phyloP scores from a whole-genome alignment of 2,113 vertebrate species.

The Ondatra zibethicus region DNA sequence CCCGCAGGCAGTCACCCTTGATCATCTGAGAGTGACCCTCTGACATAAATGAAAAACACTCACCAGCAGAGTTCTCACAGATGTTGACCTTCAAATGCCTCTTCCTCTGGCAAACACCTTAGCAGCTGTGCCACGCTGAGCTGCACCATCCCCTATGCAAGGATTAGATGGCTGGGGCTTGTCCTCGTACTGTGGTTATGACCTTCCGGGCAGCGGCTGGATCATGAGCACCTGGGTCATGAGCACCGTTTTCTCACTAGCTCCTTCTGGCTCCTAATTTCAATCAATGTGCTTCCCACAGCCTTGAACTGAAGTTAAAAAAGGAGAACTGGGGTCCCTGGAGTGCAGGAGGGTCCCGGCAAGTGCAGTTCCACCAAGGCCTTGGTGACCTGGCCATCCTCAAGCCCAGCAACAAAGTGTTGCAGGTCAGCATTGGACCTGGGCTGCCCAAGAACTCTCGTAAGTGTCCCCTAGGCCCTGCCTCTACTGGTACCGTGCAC shows the following conservation, averaged over 20 bases:
- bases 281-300: slow-evolving; percentile 66
- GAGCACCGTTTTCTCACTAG: not conserved
- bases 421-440: slow-evolving; percentile 97
- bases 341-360: slow-evolving; percentile 93
- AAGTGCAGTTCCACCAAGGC: slow-evolving; percentile 94
- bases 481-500: rapidly evolving
- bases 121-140: rapidly evolving
- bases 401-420: slow-evolving; percentile 95
- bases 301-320: slow-evolving; percentile 97
- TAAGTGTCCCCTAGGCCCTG: slow-evolving; percentile 84
- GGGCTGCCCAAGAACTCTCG: slow-evolving; percentile 97
- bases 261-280: not conserved
- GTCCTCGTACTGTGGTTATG: too few relatives aligned
- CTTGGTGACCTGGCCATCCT: slow-evolving; percentile 91
- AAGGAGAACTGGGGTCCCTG: slow-evolving; percentile 98
- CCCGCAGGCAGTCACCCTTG: not conserved
- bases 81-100: not conserved
- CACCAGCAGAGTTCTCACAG: not conserved
- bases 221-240: rapidly evolving
- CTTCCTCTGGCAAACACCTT: not conserved
- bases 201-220: not conserved
- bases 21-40: not conserved
- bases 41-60: not conserved
- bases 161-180: not conserved
- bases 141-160: not conserved